A percentile compares a stretch with the other conserved stretches of the same genome.
These are phyloP conservation scores for Psilopsiagon aurifrons DNA, from an alignment of 2,113 vertebrate species.

Conservation along the genomic window DNA sequence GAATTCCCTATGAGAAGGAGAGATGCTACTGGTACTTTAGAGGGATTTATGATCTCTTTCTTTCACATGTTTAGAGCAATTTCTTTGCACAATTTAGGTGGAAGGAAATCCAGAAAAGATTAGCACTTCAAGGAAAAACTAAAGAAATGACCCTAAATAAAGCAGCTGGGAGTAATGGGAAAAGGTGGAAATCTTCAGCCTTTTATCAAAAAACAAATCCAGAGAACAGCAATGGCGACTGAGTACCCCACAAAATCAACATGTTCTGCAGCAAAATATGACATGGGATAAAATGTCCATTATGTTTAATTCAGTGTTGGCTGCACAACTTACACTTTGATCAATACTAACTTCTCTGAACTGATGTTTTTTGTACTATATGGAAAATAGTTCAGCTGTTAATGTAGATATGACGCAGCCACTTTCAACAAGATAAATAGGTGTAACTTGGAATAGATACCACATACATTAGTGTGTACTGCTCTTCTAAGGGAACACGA, in stretches of 20 bases:
- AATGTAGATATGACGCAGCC: not conserved
- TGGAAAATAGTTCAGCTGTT: not conserved
- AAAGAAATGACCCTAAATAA: not conserved
- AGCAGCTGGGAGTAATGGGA: not conserved
- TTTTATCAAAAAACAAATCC: not conserved
- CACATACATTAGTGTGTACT: not conserved
- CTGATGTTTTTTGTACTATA: not conserved
- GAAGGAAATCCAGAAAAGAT: not conserved
- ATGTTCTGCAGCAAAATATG: not conserved
- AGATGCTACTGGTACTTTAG: not conserved
- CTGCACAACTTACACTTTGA: not conserved
- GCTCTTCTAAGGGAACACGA: not conserved
- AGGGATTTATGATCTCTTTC: not conserved
- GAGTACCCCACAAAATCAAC: not conserved
- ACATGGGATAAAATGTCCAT: not conserved
- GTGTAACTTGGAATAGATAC: not conserved
- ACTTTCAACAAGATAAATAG: not conserved
- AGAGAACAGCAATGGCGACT: not conserved
- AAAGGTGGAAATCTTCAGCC: not conserved
- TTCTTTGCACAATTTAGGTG: not conserved
- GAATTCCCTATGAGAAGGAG: not conserved
- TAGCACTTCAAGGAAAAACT: not conserved
- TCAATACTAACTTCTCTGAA: not conserved
- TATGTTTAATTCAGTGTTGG: not conserved
- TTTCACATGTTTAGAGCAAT: not conserved